Evolutionary conservation across 2,113 vertebrate species (phyloP).

Genomic region (Mus spicilegus): DNA sequence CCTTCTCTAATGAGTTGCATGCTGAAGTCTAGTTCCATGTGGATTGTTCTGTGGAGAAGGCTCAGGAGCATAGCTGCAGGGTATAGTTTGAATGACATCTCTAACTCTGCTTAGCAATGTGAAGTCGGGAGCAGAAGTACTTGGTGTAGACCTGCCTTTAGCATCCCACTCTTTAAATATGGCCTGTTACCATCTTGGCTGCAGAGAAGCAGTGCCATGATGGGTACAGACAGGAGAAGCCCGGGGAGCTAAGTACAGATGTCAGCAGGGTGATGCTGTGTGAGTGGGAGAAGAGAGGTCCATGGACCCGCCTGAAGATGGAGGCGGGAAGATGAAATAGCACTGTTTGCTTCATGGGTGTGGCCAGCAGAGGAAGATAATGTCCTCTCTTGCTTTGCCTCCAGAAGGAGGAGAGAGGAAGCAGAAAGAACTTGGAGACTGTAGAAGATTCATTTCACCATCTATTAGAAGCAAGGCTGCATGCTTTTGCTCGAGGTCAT

Average conservation of each 20-base stretch:
- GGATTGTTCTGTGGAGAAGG: slow-evolving; percentile 70
- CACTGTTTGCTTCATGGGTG: neutral
- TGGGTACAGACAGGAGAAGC: neutral
- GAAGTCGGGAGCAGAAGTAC: neutral
- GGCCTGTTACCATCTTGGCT: neutral
- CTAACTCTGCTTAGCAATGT: neutral
- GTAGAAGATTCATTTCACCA: neutral
- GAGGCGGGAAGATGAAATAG: neutral
- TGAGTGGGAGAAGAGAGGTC: neutral
- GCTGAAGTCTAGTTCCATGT: slow-evolving; percentile 77
- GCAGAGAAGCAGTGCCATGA: neutral
- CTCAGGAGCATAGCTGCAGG: neutral
- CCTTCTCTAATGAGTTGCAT: slow-evolving; percentile 56
- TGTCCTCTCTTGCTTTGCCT: neutral
- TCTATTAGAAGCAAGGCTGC: neutral
- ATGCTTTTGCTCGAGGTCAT: neutral
- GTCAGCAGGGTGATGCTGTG: neutral
- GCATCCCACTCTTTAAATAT: neutral
- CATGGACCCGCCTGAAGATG: neutral
- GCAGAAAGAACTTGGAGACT: neutral
- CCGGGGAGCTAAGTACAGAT: neutral
- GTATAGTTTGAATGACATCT: neutral
- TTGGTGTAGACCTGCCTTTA: neutral
- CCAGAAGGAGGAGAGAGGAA: neutral
- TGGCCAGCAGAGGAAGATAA: neutral